Percentiles rank a stretch among this genome's conserved stretches.
These are phyloP conservation scores for Pterocles orientalis DNA, from an alignment of 2,113 vertebrate genomes.

Conservation along the genomic window DNA sequence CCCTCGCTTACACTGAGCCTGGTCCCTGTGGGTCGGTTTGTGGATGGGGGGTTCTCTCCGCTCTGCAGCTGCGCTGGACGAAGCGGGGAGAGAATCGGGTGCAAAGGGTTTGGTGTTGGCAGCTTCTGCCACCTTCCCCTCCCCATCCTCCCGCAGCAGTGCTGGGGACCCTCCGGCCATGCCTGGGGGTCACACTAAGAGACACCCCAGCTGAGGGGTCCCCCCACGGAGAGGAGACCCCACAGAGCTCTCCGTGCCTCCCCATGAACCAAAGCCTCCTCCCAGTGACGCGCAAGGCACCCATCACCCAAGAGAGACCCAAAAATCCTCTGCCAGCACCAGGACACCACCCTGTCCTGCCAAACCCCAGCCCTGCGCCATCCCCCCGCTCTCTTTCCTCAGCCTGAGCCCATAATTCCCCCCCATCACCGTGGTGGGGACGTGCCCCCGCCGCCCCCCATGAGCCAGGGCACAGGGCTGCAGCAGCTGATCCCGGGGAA, in stretches of 20 bases:
- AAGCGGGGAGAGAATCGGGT: fast-evolving
- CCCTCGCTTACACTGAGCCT: fast-evolving
- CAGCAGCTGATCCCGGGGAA: not conserved
- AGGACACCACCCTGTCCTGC: not conserved
- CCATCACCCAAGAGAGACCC: not conserved
- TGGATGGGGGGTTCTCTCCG: not conserved
- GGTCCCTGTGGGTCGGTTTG: fast-evolving
- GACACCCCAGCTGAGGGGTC: not conserved
- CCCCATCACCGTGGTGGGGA: not conserved
- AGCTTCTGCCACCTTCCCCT: not conserved
- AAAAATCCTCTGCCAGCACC: not conserved
- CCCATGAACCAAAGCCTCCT: not conserved
- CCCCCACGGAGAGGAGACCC: fast-evolving
- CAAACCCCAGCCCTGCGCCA: fast-evolving
- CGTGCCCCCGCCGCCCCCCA: not conserved
- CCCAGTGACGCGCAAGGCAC: fast-evolving
- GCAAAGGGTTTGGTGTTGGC: fast-evolving
- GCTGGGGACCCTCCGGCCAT: fast-evolving
- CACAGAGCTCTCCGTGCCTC: not conserved
- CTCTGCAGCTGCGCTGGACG: fast-evolving
- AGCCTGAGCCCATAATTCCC: not conserved
- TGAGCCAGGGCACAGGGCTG: not conserved
- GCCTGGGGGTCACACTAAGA: not conserved
- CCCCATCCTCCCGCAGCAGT: fast-evolving
- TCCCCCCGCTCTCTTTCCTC: not conserved